Evolutionary conservation across 2,888 invertebrate genomes (phyloP), one percentile per base, ranked within the genome.

Genomic region (Drosophila prolongata): DNA sequence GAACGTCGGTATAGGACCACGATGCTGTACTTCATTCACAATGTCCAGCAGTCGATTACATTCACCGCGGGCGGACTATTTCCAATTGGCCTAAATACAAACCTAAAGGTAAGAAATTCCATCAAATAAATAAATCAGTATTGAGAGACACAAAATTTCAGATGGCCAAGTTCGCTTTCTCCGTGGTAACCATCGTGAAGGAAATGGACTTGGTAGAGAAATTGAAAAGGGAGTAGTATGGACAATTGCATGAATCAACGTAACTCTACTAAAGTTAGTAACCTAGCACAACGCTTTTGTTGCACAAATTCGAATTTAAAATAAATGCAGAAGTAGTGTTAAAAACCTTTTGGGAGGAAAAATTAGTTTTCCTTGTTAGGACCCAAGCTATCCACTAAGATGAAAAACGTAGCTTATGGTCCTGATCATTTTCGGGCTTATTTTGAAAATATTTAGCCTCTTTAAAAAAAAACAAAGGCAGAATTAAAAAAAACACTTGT

Each of bases 101-200:
- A 89, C 11, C 59, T 89, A 5, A 76, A 71, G n/a, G 89, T 88
- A 30, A 74, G 72, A 71, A 3, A 6, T 11, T 9, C 10, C 1
- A 30, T 30, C 30, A 8, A 8, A 1, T 4, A 9, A 11, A 1
- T 6, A 10, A 13, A 47, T 42, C 4, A 5, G 11, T n/a, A 10
- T 8, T 16, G 30, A 6, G n/a, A 37, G 11, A 11, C 2, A n/a
- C 10, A 6, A 3, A 9, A 5, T 62, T 58, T n/a, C 54, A 90
- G 87, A 78, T 87, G 71, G 77, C 83, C 14, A 90, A 89, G 53
- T 83, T 87, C 53, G 90, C 87, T 14, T 89, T 89, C 61, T 79
- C 81, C 37, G 64, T 90, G 14, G 76, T 90, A 13, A 89, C 90
- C 1, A 76, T 89, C 13, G 79, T 87, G n/a, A 66, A 62, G 11